Evolutionary conservation across 2,113 vertebrate species (phyloP).

Genomic region (Lontra canadensis): DNA sequence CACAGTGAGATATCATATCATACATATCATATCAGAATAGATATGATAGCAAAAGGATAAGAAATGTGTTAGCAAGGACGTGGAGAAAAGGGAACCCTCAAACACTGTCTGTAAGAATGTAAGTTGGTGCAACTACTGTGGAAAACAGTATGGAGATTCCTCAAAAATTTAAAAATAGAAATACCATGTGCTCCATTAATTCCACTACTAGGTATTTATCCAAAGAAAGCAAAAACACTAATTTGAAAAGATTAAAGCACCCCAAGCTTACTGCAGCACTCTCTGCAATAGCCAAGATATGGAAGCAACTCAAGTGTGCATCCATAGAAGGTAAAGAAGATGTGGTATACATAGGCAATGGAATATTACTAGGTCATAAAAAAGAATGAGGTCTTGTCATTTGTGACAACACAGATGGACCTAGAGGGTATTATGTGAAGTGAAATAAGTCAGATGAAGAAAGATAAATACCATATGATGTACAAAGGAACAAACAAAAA

Average conservation of each 20-base stretch:
- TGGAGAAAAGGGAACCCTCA: background rate
- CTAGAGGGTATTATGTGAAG: background rate
- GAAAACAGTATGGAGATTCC: background rate
- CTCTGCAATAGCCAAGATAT: background rate
- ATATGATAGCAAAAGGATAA: background rate
- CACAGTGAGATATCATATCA: background rate
- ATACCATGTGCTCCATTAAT: background rate
- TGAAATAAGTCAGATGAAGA: background rate
- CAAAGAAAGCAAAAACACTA: background rate
- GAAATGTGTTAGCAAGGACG: background rate
- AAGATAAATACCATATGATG: background rate
- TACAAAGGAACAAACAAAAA: background rate
- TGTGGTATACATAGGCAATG: background rate
- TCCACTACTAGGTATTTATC: background rate
- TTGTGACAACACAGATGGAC: background rate
- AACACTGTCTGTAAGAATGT: background rate
- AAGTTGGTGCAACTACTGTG: background rate
- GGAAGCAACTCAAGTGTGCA: background rate
- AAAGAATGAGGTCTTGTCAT: background rate
- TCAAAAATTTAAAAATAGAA: background rate
- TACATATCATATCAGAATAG: background rate
- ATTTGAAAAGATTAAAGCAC: background rate
- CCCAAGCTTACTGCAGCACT: background rate
- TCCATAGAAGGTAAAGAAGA: background rate
- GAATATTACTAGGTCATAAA: background rate